Base-by-base conservation (phyloP, 2,888 invertebrate species). In the Scrobipalpa atriplicella region DNA sequence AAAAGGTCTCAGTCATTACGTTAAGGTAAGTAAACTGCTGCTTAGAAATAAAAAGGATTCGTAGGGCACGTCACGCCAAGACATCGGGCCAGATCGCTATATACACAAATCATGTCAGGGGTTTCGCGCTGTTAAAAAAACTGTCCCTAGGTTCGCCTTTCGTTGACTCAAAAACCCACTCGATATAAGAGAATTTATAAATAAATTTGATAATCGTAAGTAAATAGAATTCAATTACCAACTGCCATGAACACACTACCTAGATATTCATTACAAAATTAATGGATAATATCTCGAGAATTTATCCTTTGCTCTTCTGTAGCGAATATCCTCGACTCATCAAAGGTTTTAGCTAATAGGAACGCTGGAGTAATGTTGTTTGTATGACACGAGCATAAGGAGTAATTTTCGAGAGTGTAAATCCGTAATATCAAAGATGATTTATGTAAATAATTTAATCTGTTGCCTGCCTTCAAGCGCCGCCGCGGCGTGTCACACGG, bases 401-500 rank as follows among this genome's bases (percentile, higher is more conserved):
- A 72, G 72, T 73, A 73, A 71, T 69, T 76, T 76, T 78, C 78
- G 79, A 82, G 77, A 79, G 81, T 80, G 78, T 78, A 82, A 83
- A 83, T 81, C 81, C 80, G 79, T 74, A 80, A 82, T 82, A 84
- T 83, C 83, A 82, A 83, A 84, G 77, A 82, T 80, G 77, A 85
- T 86, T 86, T 84, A 84, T 83, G 85, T 82, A 82, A 86, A 81
- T 86, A 86, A 87, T 86, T 84, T 85, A 87, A 88, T 87, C 83
- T 81, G 75, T 73, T 74, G 75, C 76, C 74, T 75, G 77, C 77
- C 81, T 78, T 78, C 78, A 80, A 78, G 75, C 77, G 79, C 79
- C 84, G 82, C 83, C 77, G 79, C 79, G 83, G 82, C 83, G 83
- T 84, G 83, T 83, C 82, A 83, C 80, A 80, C 73, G 74, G 76